Evolutionary conservation across 2,888 invertebrate genomes (phyloP), one percentile per base, ranked within the genome.

Genomic region (Dolichomitus sp.): DNA sequence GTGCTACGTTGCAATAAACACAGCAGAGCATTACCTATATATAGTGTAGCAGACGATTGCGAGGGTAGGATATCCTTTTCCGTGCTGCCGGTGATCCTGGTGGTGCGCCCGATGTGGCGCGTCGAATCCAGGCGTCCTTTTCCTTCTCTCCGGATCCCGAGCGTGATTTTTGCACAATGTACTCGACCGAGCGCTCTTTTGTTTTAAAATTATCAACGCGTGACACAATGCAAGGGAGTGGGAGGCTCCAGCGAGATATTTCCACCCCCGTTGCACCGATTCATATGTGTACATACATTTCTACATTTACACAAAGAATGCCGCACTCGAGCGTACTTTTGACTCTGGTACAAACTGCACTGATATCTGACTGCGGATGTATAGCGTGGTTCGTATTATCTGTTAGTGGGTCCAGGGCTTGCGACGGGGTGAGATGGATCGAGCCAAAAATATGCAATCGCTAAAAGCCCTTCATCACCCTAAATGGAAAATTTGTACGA

Each of bases 171-270:
- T 92, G 90, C 89, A 92, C 91, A 92, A 92, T 91, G 91, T 86
- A 74, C 86, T 84, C 86, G 78, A 84, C 80, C 89, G 81, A 87
- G 73, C 57, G 87, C 87, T 80, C 85, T 89, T 91, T 93, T 92
- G 92, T 93, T 91, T 90, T 87, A 91, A 93, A 93, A 93, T 93
- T 93, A 93, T 93, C 93, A 93, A 93, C 92, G 90, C 91, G 91
- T 91, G 89, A 90, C 92, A 92, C 92, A 93, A 92, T 80, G 80
- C 68, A 45, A 48, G 61, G 42, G 75, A 48, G 4, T 54, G 40
- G 65, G 57, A 42, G 37, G 72, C 72, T 80, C 57, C 57, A 65
- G 61, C 78, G 74, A 78, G 83, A 83, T 83, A 84, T 78, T 78
- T 74, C 74, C 82, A 80, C 79, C 82, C 78, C 76, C 70, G 50